phyloP scores from a whole-genome alignment of 1,140 invertebrate species.

The Manduca sexta region DNA sequence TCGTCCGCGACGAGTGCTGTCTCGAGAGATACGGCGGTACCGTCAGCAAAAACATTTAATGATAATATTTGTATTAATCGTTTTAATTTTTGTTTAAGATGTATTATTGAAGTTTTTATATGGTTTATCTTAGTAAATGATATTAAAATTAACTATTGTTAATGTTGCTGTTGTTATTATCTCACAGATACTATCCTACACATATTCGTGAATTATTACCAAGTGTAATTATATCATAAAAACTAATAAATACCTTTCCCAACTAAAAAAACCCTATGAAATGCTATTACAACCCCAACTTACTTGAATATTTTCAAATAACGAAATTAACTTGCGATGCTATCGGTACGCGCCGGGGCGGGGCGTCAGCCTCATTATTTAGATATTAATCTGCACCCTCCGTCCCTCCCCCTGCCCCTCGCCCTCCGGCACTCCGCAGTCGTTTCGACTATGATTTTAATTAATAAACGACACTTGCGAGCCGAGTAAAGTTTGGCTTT shows the following conservation, averaged over 20 bases:
- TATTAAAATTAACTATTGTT: too few species aligned
- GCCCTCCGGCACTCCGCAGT: constrained; percentile 2
- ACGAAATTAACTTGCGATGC: constrained; percentile 23
- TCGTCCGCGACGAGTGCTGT: constrained; percentile 38
- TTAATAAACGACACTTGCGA: constrained; percentile 38
- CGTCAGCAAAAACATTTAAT: constrained; percentile 20
- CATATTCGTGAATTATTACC: too few species aligned
- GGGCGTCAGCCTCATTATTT: constrained; percentile 62
- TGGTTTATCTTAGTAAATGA: too few species aligned
- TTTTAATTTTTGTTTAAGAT: too few species aligned
- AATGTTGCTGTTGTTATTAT: too few species aligned
- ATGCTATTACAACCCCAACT: too few species aligned
- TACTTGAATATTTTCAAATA: not conserved
- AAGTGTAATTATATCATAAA: too few species aligned
- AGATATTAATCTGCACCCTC: constrained; percentile 52
- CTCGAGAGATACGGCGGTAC: constrained; percentile 57
- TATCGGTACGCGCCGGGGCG: constrained; percentile 42
- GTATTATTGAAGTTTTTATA: too few species aligned
- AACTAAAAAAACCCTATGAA: too few species aligned
- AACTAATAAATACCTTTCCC: too few species aligned
- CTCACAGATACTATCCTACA: too few species aligned
- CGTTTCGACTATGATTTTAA: constrained; percentile 27
- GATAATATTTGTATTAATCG: too few species aligned
- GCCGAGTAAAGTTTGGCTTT: constrained; percentile 4
- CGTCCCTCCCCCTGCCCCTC: constrained; percentile 13